Evolutionary conservation across 2,113 vertebrate species (phyloP).

Genomic region (Neotragus pygmaeus): DNA sequence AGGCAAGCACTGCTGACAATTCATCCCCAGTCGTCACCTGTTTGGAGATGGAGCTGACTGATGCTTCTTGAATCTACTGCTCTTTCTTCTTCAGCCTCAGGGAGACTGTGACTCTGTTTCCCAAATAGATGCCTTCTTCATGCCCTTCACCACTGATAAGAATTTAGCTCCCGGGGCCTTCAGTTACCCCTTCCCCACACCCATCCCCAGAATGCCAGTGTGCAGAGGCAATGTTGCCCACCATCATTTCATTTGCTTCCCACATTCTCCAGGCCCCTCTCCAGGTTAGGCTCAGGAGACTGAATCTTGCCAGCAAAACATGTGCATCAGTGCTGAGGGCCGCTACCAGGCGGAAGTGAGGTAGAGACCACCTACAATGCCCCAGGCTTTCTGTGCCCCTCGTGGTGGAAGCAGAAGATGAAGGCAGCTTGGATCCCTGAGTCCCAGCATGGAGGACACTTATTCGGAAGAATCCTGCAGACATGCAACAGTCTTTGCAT

Average conservation of each 20-base stretch:
- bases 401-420: neutral
- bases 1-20: accelerated
- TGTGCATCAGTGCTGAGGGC: accelerated
- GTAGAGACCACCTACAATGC: accelerated
- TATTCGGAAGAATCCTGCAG: neutral
- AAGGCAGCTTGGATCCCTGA: neutral
- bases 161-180: neutral
- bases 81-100: neutral
- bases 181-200: neutral
- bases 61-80: too few relatives aligned
- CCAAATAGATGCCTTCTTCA: neutral
- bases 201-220: neutral
- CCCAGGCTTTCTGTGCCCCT: neutral
- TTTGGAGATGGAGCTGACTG: neutral
- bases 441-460: neutral
- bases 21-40: too few relatives aligned
- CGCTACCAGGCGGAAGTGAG: neutral
- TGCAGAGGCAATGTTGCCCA: too few relatives aligned
- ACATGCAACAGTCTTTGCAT: neutral
- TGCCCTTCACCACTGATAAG: neutral
- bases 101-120: neutral
- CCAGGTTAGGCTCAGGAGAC: neutral
- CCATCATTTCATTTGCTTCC: accelerated
- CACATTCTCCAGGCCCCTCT: neutral
- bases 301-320: neutral